Evolutionary conservation across 2,113 vertebrate species (phyloP).

Genomic region (Arvicanthis niloticus): DNA sequence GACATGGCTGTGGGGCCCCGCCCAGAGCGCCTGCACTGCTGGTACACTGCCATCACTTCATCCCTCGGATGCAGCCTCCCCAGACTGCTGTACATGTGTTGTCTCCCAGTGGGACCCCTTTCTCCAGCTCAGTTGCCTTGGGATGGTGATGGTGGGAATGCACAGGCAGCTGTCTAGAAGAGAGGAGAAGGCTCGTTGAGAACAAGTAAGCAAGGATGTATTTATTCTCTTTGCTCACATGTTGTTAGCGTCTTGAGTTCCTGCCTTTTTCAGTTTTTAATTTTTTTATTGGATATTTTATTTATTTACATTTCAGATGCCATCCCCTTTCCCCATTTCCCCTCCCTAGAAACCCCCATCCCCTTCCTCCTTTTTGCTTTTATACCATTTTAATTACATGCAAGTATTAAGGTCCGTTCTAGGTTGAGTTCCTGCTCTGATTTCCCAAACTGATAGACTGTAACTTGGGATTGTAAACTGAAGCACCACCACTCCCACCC

Average conservation of each 20-base stretch:
- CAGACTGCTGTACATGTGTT: background rate
- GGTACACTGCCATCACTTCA: too few species aligned
- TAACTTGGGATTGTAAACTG: background rate
- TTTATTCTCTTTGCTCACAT: background rate
- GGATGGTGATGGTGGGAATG: too few species aligned
- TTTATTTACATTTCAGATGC: too few species aligned
- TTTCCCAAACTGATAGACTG: background rate
- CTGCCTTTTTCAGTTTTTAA: background rate
- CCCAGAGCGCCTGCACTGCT: background rate
- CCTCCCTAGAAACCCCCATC: too few species aligned
- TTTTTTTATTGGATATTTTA: too few species aligned
- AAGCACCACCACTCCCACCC: background rate
- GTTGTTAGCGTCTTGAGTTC: background rate
- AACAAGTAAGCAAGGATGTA: background rate
- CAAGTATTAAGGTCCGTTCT: too few species aligned
- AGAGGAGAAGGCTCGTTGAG: background rate
- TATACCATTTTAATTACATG: too few species aligned
- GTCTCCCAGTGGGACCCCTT: background rate
- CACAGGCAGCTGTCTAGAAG: background rate
- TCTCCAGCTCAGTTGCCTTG: background rate
- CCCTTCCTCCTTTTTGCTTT: too few species aligned
- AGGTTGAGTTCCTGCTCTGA: background rate
- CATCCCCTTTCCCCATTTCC: too few species aligned
- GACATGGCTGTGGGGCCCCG: accelerated
- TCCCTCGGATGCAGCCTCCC: background rate